Percentiles rank a stretch among this genome's conserved stretches.
Evolutionary conservation across 2,113 vertebrate genomes (phyloP).

Genomic region (Menura novaehollandiae): DNA sequence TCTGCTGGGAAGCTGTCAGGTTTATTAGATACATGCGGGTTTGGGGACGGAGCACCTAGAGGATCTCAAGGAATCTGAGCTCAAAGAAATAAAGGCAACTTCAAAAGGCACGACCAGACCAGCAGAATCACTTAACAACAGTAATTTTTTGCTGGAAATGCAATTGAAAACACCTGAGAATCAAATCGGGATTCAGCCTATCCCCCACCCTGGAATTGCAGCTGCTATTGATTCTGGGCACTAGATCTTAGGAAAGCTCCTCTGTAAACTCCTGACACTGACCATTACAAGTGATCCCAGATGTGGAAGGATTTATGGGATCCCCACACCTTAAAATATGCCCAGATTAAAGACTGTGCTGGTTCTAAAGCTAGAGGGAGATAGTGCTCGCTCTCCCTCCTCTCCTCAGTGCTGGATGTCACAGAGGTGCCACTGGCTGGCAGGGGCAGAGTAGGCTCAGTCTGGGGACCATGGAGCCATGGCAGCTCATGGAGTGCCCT

Average conservation of each 20-base stretch:
- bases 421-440: background rate
- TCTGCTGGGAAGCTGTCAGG: conserved; percentile 62
- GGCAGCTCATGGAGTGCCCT: background rate
- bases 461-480: background rate
- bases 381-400: fast-evolving
- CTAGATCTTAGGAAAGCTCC: conserved; percentile 61
- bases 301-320: conserved; percentile 65
- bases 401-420: background rate
- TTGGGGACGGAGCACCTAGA: conserved; percentile 31
- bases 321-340: conserved; percentile 33
- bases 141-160: conserved; percentile 29
- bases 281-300: conserved; percentile 44
- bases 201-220: conserved; percentile 21
- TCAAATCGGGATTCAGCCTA: conserved; percentile 13
- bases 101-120: conserved; percentile 51
- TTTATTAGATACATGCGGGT: conserved; percentile 38
- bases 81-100: conserved; percentile 63
- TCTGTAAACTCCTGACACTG: conserved; percentile 55
- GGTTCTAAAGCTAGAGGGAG: background rate
- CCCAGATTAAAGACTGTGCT: background rate
- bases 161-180: conserved; percentile 63
- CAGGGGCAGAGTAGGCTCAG: background rate
- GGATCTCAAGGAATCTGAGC: conserved; percentile 55
- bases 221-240: conserved; percentile 58
- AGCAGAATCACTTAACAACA: conserved; percentile 29